Conservation (phyloP, 2,888 invertebrate species). For the Peribatodes rhomboidaria region DNA sequence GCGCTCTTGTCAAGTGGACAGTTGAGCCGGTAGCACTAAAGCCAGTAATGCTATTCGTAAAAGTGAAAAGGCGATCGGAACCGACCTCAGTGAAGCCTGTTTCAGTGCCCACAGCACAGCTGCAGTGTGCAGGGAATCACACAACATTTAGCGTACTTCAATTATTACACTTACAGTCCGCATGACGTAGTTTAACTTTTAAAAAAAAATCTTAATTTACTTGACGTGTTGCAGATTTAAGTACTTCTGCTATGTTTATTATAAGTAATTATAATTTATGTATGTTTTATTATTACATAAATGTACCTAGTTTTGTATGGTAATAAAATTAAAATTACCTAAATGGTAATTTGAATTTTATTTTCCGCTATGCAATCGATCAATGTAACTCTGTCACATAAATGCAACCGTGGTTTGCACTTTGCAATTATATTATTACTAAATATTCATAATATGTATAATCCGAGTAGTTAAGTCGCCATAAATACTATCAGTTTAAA, state of each 20-base stretch:
- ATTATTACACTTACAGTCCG: not conserved
- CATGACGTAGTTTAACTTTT: not conserved
- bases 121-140: conserved; percentile 24
- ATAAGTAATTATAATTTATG: conserved; percentile 63
- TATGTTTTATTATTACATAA: too few relatives aligned
- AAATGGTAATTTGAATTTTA: conserved; percentile 60
- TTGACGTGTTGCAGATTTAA: conserved; percentile 62
- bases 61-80: conserved; percentile 45
- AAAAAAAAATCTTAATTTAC: conserved; percentile 63
- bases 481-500: conserved; percentile 72
- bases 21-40: not conserved
- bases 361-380: conserved; percentile 35
- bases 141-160: conserved; percentile 25
- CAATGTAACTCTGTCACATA: conserved; percentile 57
- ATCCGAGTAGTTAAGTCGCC: conserved; percentile 72
- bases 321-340: too few relatives aligned
- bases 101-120: conserved; percentile 72
- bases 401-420: conserved; percentile 65
- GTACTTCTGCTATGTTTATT: conserved; percentile 69
- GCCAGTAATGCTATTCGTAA: conserved; percentile 35
- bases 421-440: conserved; percentile 80
- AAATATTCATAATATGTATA: conserved; percentile 68
- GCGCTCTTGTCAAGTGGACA: not conserved
- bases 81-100: conserved; percentile 65
- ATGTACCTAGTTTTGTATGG: conserved; percentile 55